phyloP scores from a whole-genome alignment of 2,797 vertebrate genomes.

The Mallotus villosus region DNA sequence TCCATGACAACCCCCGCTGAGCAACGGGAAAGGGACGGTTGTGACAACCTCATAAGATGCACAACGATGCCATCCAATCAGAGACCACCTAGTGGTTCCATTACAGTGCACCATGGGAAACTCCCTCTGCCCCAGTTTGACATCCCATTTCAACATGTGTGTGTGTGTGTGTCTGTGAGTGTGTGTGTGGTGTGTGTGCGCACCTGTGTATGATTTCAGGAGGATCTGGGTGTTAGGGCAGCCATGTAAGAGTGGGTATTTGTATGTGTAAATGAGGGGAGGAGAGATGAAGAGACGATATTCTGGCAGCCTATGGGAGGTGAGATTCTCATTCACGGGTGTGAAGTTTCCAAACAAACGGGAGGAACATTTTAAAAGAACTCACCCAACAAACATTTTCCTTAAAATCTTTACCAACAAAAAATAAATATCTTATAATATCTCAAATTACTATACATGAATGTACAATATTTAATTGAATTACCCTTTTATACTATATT shows the following conservation, averaged over 20 bases:
- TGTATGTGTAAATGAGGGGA: slow-evolving; percentile 1
- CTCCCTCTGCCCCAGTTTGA: slow-evolving; percentile 36
- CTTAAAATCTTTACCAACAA: slow-evolving; percentile 20
- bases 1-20: slow-evolving; percentile 33
- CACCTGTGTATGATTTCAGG: slow-evolving; percentile 4
- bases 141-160: slow-evolving; percentile 33
- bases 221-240: background rate
- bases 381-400: background rate
- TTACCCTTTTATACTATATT: too few species aligned
- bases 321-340: background rate
- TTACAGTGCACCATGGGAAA: slow-evolving; percentile 64
- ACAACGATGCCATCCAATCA: slow-evolving; percentile 57
- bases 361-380: slow-evolving; percentile 11
- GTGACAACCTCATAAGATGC: slow-evolving; percentile 47
- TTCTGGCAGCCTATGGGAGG: background rate
- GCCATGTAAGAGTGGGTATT: background rate
- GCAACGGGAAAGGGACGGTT: slow-evolving; percentile 38
- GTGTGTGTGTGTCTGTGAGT: slow-evolving; percentile 2
- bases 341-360: background rate
- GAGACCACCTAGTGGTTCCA: slow-evolving; percentile 67
- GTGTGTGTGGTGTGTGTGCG: slow-evolving; percentile 3
- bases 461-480: background rate
- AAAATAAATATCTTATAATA: slow-evolving; percentile 30
- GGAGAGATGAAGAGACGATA: background rate
- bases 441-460: slow-evolving; percentile 5